Evolutionary conservation across 2,797 vertebrate genomes (phyloP).

Genomic region (Clamator glandarius): DNA sequence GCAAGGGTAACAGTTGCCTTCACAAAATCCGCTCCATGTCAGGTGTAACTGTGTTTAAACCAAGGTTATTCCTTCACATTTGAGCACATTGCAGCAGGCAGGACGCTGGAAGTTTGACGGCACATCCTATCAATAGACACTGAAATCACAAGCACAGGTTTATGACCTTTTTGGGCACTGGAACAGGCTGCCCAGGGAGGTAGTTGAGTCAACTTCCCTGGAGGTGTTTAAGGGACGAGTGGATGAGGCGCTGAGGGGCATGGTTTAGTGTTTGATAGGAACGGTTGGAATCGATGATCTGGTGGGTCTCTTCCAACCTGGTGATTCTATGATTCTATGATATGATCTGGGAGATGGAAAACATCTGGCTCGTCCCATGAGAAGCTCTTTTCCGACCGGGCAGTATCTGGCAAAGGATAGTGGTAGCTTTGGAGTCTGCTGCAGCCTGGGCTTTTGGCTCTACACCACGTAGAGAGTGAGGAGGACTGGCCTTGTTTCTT

Average conservation of each 20-base stretch:
- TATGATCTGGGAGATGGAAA: background rate
- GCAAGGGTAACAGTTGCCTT: background rate
- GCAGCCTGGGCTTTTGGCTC: no score
- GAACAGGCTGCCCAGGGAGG: no score
- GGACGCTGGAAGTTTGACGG: background rate
- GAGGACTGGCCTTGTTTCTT: background rate
- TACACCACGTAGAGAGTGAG: accelerated
- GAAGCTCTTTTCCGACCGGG: background rate
- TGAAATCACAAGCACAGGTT: background rate
- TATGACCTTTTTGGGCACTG: background rate
- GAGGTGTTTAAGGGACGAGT: no score
- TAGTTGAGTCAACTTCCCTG: no score
- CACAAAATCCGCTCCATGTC: background rate
- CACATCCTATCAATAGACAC: accelerated
- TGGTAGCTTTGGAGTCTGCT: background rate
- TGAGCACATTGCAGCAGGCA: background rate
- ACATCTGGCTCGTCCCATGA: background rate
- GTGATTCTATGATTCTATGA: no score
- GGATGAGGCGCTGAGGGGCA: no score
- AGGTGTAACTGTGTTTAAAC: background rate
- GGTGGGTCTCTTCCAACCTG: no score
- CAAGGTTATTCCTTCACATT: background rate
- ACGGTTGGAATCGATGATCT: no score
- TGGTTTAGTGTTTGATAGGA: no score
- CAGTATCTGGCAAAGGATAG: background rate